These are phyloP conservation scores for Rhinatrema bivittatum DNA, from an alignment of 2,797 vertebrate genomes.

Conservation along the genomic window DNA sequence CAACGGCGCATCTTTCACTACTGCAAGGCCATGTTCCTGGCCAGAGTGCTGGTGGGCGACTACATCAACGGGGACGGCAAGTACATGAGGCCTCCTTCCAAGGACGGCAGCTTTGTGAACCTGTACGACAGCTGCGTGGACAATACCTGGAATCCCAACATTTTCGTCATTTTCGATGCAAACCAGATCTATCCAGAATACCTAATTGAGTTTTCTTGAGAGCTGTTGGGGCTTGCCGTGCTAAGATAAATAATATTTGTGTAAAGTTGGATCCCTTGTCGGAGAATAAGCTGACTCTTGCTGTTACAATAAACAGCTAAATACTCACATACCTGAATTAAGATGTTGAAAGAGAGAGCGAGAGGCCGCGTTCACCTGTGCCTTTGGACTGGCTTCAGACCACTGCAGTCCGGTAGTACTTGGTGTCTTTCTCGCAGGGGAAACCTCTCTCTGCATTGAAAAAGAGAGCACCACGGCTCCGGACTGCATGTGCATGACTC, in stretches of 20 bases:
- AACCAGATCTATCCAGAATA: slow-evolving; percentile 98
- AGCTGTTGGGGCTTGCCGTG: slow-evolving; percentile 47
- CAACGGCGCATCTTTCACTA: slow-evolving; percentile 68
- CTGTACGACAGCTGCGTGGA: slow-evolving; percentile 96
- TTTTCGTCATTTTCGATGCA: slow-evolving; percentile 94
- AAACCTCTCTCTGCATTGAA: too few relatives aligned
- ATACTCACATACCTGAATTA: slow-evolving; percentile 14
- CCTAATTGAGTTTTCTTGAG: slow-evolving; percentile 90
- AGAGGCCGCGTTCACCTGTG: slow-evolving; percentile 17
- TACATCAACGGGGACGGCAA: slow-evolving; percentile 78
- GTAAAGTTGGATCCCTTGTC: slow-evolving; percentile 12
- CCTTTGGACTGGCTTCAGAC: too few relatives aligned
- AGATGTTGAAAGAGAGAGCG: slow-evolving; percentile 11
- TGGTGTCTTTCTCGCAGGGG: too few relatives aligned
- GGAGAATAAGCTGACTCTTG: slow-evolving; percentile 7
- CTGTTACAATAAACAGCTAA: slow-evolving; percentile 16
- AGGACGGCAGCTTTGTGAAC: slow-evolving; percentile 87
- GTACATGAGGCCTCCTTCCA: slow-evolving; percentile 88
- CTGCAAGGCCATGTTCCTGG: slow-evolving; percentile 89
- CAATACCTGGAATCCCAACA: slow-evolving; percentile 85
- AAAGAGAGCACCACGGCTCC: too few relatives aligned
- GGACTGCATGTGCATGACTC: too few relatives aligned
- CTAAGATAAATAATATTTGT: slow-evolving; percentile 11
- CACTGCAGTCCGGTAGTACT: too few relatives aligned
- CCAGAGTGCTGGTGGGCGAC: slow-evolving; percentile 86